These are phyloP conservation scores for Pseudochaenichthys georgianus DNA, from an alignment of 2,797 vertebrate species.

Conservation along the genomic window DNA sequence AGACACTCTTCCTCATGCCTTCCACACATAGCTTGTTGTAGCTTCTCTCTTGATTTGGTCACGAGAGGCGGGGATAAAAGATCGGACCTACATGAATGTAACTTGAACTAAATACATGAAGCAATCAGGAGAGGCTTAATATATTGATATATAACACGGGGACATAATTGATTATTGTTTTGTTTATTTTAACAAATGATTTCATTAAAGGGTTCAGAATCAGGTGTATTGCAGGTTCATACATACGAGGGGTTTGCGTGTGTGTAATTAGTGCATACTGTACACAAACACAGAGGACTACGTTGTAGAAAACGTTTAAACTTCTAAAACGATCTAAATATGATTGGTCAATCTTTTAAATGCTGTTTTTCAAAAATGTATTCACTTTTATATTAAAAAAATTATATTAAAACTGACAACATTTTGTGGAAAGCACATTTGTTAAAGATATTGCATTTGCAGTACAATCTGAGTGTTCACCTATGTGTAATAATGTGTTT, in stretches of 20 bases:
- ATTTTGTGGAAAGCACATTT: not conserved
- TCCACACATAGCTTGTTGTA: not conserved
- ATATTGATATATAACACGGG: not conserved
- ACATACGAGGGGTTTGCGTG: too few species aligned
- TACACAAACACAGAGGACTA: too few species aligned
- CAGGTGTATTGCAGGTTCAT: too few species aligned
- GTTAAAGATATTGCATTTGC: not conserved
- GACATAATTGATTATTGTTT: not conserved
- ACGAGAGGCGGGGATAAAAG: not conserved
- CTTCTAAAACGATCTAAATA: not conserved
- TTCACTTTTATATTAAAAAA: too few species aligned
- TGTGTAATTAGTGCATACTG: too few species aligned
- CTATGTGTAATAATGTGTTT: not conserved
- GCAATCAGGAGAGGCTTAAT: not conserved
- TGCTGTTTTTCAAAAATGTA: not conserved
- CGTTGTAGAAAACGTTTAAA: too few species aligned
- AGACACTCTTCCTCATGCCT: not conserved
- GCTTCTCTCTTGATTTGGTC: constrained; percentile 11
- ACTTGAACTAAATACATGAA: not conserved
- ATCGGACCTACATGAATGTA: constrained; percentile 9
- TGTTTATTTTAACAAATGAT: not conserved
- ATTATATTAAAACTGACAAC: too few species aligned
- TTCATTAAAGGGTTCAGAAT: not conserved
- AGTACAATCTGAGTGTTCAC: not conserved
- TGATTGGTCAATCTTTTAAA: not conserved